Evolutionary conservation across 2,888 invertebrate species (phyloP), one percentile per base, ranked within the genome.

Genomic region (Sepioteuthis lessoniana): DNA sequence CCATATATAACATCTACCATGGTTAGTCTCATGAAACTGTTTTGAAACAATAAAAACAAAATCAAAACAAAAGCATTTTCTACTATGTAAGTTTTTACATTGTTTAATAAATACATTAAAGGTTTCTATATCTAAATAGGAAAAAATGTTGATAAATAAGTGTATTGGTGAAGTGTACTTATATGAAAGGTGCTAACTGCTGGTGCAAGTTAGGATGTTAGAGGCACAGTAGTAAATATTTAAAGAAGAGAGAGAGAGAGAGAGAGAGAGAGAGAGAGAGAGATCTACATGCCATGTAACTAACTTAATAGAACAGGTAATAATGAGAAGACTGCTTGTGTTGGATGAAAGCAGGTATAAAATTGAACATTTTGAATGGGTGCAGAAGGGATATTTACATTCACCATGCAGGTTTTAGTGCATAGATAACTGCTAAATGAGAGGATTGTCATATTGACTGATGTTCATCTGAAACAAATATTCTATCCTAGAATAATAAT

Each of bases 371-470:
- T 76, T 76, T n/a, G 76, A 76, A 76, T 76, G n/a, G 1, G 13
- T 76, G 76, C 76, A 76, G 76, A 76, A 76, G n/a, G 76, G n/a
- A 76, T 76, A 76, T n/a, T 76, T 76, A 76, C n/a, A 76, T 76
- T 76, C 10, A 76, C 76, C n/a, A 76, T 76, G n/a, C n/a, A n/a
- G 31, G 16, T 16, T 76, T 76, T 76, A 55, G 55, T 55, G 55
- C 55, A 55, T 55, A 76, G 76, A 76, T 76, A n/a, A 76, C 76
- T 76, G 10, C n/a, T 76, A 76, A 76, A 8, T 76, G 10, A 76
- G n/a, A 76, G 13, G 76, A 76, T 76, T 76, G 76, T 76, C 76
- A 76, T 76, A 76, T 31, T 76, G 76, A n/a, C n/a, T n/a, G n/a
- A 76, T 76, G 76, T 31, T 76, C 31, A 76, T 8, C 76, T 76